Evolutionary conservation across 1,140 invertebrate species (phyloP), one percentile per base, ranked within the genome.

Genomic region (Teleopsis dalmanni): DNA sequence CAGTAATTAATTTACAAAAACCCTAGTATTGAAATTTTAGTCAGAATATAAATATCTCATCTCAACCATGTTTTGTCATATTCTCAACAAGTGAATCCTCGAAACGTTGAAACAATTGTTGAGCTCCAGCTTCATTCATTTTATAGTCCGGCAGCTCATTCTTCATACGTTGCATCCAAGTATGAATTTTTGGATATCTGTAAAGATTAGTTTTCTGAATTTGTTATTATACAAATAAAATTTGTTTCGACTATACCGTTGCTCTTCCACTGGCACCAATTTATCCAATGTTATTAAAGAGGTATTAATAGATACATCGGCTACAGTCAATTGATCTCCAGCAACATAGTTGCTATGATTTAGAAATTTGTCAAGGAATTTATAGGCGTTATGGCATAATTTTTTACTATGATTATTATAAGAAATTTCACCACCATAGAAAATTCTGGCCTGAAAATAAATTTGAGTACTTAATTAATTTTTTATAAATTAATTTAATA

Each of bases 291-390:
- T 54, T 23, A 54, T 58, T 9, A 72, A 54, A 21, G 58, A 64
- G 5, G 62, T 56, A 13, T 62, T 56, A 14, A 73, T 65, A 19
- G 65, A 60, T 26, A 74, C 61, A 57, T 76, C 79, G 16, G 78
- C 79, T 33, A 81, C 68, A 5, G 77, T 80, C 29, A 80, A 53
- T n/a, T 64, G 47, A 25, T 73, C 60, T 3, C 73, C 73, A 19
- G 66, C 73, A 4, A 72, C 57, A 58, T 69, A 76, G 14, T 58
- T 54, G 25, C 53, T 25, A 7, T 31, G 59, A 4, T 57, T 58
- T 29, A 79, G 55, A 52, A 67, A 72, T 14, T 18, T 54, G 48
- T 78, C 72, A 6, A 77, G 52, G 16, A 71, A 55, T 22, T 62
- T 62, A 37, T 75, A 76, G 4, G 67, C 60, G 49, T 64, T 65